Conservation (phyloP, 2,797 vertebrate species). For the Leuciscus waleckii region DNA sequence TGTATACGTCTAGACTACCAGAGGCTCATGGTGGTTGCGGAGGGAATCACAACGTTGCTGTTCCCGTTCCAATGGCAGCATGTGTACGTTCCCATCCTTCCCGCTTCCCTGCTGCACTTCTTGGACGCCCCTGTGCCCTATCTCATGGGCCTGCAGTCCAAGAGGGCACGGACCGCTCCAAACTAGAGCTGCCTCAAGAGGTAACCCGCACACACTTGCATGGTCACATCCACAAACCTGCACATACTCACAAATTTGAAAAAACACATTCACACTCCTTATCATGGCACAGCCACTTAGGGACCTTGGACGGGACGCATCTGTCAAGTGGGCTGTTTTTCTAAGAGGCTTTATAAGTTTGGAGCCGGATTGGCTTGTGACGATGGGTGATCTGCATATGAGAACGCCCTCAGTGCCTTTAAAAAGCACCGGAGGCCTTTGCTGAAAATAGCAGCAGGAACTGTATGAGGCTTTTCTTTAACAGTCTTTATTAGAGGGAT, state of each 20-base stretch:
- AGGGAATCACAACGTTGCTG: constrained; percentile 90
- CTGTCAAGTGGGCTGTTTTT: not conserved
- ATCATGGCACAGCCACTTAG: not conserved
- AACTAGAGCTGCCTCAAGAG: constrained; percentile 96
- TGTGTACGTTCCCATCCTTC: constrained; percentile 95
- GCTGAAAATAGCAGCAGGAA: constrained; percentile 4
- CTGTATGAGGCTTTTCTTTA: not conserved
- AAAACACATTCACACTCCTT: constrained; percentile 8
- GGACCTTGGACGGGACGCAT: not conserved
- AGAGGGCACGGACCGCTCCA: constrained; percentile 91
- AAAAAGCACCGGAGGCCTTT: not conserved
- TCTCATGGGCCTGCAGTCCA: constrained; percentile 94
- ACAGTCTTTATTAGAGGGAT: not conserved
- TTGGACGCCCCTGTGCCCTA: constrained; percentile 97
- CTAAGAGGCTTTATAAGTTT: not conserved
- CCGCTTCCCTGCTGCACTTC: constrained; percentile 92
- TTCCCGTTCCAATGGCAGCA: constrained; percentile 99
- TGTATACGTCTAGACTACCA: constrained; percentile 87
- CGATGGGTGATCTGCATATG: not conserved
- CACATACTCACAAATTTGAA: not conserved
- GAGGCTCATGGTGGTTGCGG: constrained; percentile 94
- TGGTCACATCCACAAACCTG: constrained; percentile 22
- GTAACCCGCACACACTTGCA: constrained; percentile 69
- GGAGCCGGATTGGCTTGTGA: not conserved
- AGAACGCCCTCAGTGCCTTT: not conserved